phyloP scores from a whole-genome alignment of 37 sponge, comb jelly and placozoan genomes.

The Agelas oroides region DNA sequence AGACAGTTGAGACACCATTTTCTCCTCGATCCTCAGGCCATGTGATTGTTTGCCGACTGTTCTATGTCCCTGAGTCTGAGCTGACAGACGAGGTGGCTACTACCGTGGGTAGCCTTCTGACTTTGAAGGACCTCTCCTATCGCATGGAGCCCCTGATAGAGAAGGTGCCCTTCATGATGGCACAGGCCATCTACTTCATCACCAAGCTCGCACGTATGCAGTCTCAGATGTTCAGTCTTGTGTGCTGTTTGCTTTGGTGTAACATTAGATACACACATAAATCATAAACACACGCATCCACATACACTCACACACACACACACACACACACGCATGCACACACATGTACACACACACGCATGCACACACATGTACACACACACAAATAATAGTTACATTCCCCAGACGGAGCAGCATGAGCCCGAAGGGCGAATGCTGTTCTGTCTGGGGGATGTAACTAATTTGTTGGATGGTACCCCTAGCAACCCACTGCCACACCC shows the following conservation, averaged over 20 bases:
- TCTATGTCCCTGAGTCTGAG: slow-evolving; percentile 73
- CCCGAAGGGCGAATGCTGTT: too few relatives aligned
- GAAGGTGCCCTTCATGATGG: slow-evolving; percentile 76
- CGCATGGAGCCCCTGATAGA: slow-evolving; percentile 40
- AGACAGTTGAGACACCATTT: neutral
- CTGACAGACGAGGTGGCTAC: slow-evolving; percentile 17
- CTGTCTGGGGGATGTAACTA: too few relatives aligned
- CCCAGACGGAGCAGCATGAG: too few relatives aligned
- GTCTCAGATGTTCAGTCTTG: too few relatives aligned
- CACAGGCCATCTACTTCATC: slow-evolving; percentile 76
- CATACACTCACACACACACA: too few relatives aligned
- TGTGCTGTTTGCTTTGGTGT: slow-evolving; percentile 1
- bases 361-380: too few relatives aligned
- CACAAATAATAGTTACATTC: too few relatives aligned
- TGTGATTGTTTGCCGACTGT: slow-evolving; percentile 59
- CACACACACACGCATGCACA: too few relatives aligned
- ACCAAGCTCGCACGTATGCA: slow-evolving; percentile 70
- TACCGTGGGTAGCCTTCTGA: slow-evolving; percentile 13
- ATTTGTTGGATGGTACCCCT: too few relatives aligned
- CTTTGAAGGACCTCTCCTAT: slow-evolving; percentile 30
- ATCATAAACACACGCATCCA: neutral
- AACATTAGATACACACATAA: neutral
- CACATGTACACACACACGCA: too few relatives aligned
- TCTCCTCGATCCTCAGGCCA: slow-evolving; percentile 35
- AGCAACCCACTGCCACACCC: too few relatives aligned